A percentile compares a stretch with the other conserved stretches of the same genome.
Evolutionary conservation across 2,113 vertebrate species (phyloP).

Genomic region (Vanacampus margaritifer): DNA sequence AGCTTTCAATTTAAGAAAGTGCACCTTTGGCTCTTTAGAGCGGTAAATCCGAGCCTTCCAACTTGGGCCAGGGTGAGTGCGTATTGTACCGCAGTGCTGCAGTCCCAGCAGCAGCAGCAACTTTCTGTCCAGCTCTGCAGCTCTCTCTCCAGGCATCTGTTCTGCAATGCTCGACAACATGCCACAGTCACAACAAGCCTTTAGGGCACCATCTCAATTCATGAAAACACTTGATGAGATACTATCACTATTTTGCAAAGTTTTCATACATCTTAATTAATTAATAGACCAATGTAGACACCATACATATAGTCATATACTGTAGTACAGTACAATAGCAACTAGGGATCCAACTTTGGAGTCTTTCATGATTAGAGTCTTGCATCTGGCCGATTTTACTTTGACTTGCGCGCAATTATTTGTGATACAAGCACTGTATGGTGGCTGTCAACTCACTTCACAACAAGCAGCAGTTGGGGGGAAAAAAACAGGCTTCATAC

Average conservation of each 20-base stretch:
- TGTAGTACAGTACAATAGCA: too few relatives aligned
- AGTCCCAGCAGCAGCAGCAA: slow-evolving; percentile 56
- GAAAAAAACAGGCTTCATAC: too few relatives aligned
- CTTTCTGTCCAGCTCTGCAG: slow-evolving; percentile 45
- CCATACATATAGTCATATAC: too few relatives aligned
- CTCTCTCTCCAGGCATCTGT: slow-evolving; percentile 49
- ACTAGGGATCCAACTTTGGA: too few relatives aligned
- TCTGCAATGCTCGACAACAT: slow-evolving; percentile 46
- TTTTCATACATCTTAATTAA: not conserved
- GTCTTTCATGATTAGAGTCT: too few relatives aligned
- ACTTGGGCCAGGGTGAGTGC: slow-evolving; percentile 53
- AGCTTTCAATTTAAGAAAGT: slow-evolving; percentile 62
- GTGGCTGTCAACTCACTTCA: too few relatives aligned
- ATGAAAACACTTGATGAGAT: slow-evolving; percentile 14
- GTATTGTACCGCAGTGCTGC: slow-evolving; percentile 70
- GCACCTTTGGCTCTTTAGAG: slow-evolving; percentile 55
- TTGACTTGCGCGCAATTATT: too few relatives aligned
- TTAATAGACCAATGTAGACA: too few relatives aligned
- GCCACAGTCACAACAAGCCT: not conserved
- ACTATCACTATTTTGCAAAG: not conserved
- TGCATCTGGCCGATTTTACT: too few relatives aligned
- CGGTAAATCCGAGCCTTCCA: slow-evolving; percentile 63
- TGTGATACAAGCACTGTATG: too few relatives aligned
- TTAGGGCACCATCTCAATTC: slow-evolving; percentile 5
- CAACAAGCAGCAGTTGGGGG: too few relatives aligned